Conservation (phyloP, 2,888 invertebrate species). For the Limulus polyphemus region DNA sequence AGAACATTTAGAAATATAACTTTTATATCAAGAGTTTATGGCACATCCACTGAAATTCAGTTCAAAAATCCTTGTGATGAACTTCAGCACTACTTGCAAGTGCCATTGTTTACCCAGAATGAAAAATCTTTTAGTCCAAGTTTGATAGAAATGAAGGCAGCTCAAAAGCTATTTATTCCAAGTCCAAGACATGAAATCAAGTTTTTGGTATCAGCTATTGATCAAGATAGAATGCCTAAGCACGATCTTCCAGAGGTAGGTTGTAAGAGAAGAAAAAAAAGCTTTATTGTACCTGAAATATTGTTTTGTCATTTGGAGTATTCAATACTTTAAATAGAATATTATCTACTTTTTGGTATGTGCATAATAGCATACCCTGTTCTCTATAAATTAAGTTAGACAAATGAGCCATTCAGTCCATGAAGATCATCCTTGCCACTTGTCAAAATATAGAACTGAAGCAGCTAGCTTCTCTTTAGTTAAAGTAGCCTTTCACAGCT, state of each 20-base stretch:
- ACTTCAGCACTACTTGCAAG: conserved; percentile 17
- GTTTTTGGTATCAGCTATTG: conserved; percentile 10
- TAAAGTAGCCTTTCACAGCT: no score
- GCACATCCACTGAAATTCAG: conserved; percentile 5
- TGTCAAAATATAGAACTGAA: no score
- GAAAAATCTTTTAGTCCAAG: conserved; percentile 22
- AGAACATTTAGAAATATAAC: no score
- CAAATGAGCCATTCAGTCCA: no score
- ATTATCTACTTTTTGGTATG: no score
- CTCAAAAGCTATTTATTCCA: conserved; percentile 21
- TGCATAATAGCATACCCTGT: no score
- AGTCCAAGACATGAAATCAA: conserved; percentile 11
- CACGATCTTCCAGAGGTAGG: conserved; percentile 16
- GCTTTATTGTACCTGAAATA: background rate
- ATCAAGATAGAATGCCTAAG: conserved; percentile 11
- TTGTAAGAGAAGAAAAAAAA: background rate
- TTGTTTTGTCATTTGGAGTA: background rate
- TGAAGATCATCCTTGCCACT: no score
- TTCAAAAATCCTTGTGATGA: conserved; percentile 19
- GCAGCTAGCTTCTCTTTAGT: no score
- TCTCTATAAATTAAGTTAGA: no score
- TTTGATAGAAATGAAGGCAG: conserved; percentile 19
- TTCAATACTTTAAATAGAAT: background rate
- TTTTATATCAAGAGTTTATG: no score
- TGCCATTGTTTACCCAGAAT: conserved; percentile 22